A percentile compares a stretch with the other conserved stretches of the same genome.
phyloP scores from a whole-genome alignment of 2,113 vertebrate genomes.

The Odocoileus virginianus region DNA sequence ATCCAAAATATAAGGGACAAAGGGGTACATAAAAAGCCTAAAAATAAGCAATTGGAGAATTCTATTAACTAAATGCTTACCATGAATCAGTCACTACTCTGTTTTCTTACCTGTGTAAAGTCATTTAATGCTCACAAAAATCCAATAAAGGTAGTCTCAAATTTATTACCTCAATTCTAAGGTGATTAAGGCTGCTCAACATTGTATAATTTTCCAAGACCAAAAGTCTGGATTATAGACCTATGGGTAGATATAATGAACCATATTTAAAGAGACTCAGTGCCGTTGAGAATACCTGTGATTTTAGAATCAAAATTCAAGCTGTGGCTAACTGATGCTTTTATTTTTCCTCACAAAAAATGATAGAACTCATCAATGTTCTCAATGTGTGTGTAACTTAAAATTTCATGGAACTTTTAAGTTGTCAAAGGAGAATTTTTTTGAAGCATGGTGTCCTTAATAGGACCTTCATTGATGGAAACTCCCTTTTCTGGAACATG shows the following conservation, averaged over 20 bases:
- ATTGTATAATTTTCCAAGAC: neutral
- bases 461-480: neutral
- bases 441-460: neutral
- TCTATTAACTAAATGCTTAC: neutral
- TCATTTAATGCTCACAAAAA: neutral
- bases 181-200: neutral
- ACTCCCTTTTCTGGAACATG: neutral
- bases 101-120: neutral
- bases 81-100: neutral
- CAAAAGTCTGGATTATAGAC: neutral
- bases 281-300: neutral
- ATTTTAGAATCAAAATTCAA: slow-evolving; percentile 16
- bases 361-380: neutral
- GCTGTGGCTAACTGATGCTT: neutral
- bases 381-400: neutral
- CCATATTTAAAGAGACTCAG: neutral
- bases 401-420: neutral
- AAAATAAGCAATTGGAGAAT: neutral
- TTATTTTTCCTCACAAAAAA: neutral
- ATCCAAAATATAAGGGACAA: neutral
- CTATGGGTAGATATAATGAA: neutral
- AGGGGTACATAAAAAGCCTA: neutral
- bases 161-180: neutral
- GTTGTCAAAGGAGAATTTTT: neutral
- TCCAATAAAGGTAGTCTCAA: neutral